Percentiles rank a stretch among this genome's conserved stretches.
phyloP scores from a whole-genome alignment of 2,888 invertebrate species.

The Ernsta delagoae region DNA sequence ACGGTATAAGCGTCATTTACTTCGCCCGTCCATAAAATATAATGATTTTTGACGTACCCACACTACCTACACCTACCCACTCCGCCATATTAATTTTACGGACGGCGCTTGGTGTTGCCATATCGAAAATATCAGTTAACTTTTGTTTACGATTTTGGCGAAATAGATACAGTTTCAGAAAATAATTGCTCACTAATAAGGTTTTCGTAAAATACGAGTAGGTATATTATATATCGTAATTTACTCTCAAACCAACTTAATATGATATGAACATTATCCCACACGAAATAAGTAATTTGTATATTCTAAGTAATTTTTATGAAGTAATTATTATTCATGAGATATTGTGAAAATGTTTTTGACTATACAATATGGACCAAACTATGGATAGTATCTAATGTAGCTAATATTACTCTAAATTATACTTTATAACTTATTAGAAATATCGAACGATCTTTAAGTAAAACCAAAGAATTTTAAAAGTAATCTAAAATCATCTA shows the following conservation, averaged over 20 bases:
- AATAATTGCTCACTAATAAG: slow-evolving; percentile 34
- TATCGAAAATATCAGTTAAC: slow-evolving; percentile 62
- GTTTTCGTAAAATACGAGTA: slow-evolving; percentile 9
- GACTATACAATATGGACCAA: too few relatives aligned
- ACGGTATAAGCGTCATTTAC: slow-evolving; percentile 82
- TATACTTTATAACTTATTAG: too few relatives aligned
- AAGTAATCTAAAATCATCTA: too few relatives aligned
- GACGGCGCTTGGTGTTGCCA: slow-evolving; percentile 60
- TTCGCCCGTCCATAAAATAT: slow-evolving; percentile 81
- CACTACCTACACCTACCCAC: too few relatives aligned
- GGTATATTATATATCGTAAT: slow-evolving; percentile 40
- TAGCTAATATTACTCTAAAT: too few relatives aligned
- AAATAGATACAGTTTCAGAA: slow-evolving; percentile 23
- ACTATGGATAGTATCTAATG: too few relatives aligned
- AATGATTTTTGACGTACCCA: slow-evolving; percentile 81
- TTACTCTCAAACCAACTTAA: slow-evolving; percentile 17
- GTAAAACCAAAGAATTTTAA: too few relatives aligned
- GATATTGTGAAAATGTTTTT: too few relatives aligned
- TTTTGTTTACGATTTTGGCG: slow-evolving; percentile 16
- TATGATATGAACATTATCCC: neutral
- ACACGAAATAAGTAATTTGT: neutral
- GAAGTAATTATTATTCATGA: too few relatives aligned
- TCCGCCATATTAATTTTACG: slow-evolving; percentile 77
- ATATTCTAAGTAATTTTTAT: neutral
- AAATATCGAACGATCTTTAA: too few relatives aligned